These are phyloP conservation scores for Trissonchulus latispiculum DNA, from an alignment of 2,888 invertebrate species.

Conservation along the genomic window DNA sequence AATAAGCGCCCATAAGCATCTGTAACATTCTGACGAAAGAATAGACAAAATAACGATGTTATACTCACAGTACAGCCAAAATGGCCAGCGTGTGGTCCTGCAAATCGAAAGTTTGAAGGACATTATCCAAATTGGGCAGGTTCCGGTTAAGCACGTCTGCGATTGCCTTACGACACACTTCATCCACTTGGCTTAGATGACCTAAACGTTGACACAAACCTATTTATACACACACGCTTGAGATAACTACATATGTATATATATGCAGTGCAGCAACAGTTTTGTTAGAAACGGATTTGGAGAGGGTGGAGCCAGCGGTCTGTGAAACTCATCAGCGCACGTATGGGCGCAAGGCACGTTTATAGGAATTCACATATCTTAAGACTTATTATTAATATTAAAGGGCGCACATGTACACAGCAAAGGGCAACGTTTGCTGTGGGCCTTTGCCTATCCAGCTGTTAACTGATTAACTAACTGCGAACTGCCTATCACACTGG, in stretches of 20 bases:
- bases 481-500: no score
- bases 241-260: background rate
- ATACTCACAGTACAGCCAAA: conserved; percentile 67
- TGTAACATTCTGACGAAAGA: conserved; percentile 6
- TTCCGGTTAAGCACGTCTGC: conserved; percentile 69
- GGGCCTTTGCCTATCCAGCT: no score
- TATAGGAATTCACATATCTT: no score
- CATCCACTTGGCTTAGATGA: conserved; percentile 46
- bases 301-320: no score
- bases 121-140: conserved; percentile 72
- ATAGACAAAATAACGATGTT: background rate
- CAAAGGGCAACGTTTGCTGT: no score
- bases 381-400: no score
- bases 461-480: no score
- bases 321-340: no score
- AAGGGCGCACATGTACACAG: no score
- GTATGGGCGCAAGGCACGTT: no score
- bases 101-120: conserved; percentile 75
- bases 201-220: conserved; percentile 40
- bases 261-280: no score
- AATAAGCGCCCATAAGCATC: background rate
- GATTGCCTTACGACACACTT: conserved; percentile 50
- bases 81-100: conserved; percentile 84
- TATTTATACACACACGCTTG: background rate
- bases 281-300: no score